Percentiles rank a stretch among this genome's conserved stretches.
These are phyloP conservation scores for Caenorhabditis brenneri DNA, from an alignment of 1,140 invertebrate species.

Conservation along the genomic window DNA sequence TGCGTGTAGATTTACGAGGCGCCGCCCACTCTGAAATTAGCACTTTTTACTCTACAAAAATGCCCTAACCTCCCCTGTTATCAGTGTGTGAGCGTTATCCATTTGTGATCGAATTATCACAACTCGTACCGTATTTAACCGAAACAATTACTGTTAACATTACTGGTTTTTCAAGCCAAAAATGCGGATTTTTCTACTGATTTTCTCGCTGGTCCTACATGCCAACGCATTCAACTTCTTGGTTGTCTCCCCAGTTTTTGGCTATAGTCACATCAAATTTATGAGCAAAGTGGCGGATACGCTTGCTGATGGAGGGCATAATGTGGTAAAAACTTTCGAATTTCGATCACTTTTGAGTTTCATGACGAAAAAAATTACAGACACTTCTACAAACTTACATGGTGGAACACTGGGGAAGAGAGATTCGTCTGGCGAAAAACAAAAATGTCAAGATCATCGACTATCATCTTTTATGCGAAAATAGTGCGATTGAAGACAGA, in stretches of 20 bases:
- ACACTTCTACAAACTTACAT: background rate
- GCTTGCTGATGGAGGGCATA: background rate
- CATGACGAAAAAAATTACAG: background rate
- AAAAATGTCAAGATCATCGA: background rate
- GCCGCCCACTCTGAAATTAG: background rate
- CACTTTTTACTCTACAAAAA: background rate
- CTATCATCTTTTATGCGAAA: background rate
- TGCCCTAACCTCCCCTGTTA: too few relatives aligned
- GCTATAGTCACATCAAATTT: background rate
- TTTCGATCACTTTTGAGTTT: too few relatives aligned
- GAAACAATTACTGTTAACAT: too few relatives aligned
- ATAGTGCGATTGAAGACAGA: background rate
- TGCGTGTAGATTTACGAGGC: constrained; percentile 17
- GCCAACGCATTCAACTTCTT: too few relatives aligned
- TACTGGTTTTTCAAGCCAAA: too few relatives aligned
- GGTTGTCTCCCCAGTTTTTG: too few relatives aligned
- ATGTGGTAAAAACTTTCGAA: background rate
- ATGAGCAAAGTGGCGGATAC: background rate
- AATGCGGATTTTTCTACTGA: too few relatives aligned
- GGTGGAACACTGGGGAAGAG: background rate
- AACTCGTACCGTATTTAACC: too few relatives aligned
- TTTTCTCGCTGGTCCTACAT: too few relatives aligned
- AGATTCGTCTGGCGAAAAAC: background rate
- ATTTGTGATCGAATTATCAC: too few relatives aligned
- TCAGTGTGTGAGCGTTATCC: too few relatives aligned